Base-by-base conservation (phyloP, 1,140 invertebrate species). In the Orius insidiosus region DNA sequence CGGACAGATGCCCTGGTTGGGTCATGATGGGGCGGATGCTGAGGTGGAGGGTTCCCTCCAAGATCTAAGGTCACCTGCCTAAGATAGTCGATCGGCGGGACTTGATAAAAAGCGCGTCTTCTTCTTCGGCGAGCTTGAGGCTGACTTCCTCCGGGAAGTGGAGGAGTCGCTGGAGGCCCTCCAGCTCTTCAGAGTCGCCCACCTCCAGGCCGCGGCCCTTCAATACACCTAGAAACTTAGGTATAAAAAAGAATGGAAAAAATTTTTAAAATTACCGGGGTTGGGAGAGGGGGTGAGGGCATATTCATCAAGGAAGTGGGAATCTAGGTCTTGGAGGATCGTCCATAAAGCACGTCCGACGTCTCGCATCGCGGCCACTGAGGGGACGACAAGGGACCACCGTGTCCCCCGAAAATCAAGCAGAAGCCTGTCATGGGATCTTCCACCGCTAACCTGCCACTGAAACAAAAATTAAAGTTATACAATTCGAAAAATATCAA, bases 131-230 rank as follows among this genome's bases (percentile, higher is more conserved):
- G 55, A 93, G 68, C 51, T 76, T 70, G 37, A 93, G 65, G 24
- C 89, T 89, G 52, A 93, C 85, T 68, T 94, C 89, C 71, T 96
- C 90, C 14, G 89, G 89, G 66, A 93, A 95, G 62, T 90, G 84
- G 37, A 94, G 73, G 57, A 93, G 68, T 57, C 79, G 78, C 63
- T 86, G 84, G 60, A 94, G 70, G 54, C 76, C 70, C 64, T 87
- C 79, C 65, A 95, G 70, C 68, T 93, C 88, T 83, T 40, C 76
- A 60, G 74, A 71, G 67, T 80, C 68, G 64, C 66, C 68, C 63
- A 66, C 72, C 68, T 74, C 57, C 59, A 59, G 52, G 67, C 65
- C 72, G 74, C 65, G 68, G 66, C 69, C 68, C 71, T 72, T 72
- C 70, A 72, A 71, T 68, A 72, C 69, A 66, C 73, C 72, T 73